Conservation (phyloP, 2,888 invertebrate genomes). For the Rhingia rostrata region DNA sequence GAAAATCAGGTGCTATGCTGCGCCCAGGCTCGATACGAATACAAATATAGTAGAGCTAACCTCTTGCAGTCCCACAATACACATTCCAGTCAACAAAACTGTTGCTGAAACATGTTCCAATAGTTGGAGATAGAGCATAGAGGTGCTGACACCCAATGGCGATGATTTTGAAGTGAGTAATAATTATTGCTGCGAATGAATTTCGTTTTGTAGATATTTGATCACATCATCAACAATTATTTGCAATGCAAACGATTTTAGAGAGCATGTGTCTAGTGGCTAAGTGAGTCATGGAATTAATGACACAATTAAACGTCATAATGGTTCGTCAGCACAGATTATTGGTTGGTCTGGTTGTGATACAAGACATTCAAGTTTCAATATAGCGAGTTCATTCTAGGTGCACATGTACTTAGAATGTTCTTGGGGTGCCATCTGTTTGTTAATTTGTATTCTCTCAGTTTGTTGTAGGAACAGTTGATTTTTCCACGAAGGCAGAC, state of each 20-base stretch:
- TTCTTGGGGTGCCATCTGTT: slow-evolving; percentile 53
- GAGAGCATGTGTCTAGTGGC: not conserved
- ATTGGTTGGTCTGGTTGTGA: not conserved
- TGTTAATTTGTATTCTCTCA: slow-evolving; percentile 4
- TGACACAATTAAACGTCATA: not conserved
- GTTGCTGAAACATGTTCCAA: not conserved
- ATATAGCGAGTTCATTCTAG: slow-evolving; percentile 40
- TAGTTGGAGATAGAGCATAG: not conserved
- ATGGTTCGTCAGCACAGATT: not conserved
- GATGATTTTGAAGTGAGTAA: no score
- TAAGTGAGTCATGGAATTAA: not conserved
- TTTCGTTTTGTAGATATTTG: slow-evolving; percentile 9
- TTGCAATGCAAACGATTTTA: not conserved
- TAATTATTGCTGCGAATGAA: not conserved
- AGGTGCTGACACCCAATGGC: no score
- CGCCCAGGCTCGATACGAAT: not conserved
- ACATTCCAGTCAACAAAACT: slow-evolving; percentile 9
- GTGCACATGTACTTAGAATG: slow-evolving; percentile 62
- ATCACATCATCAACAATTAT: not conserved
- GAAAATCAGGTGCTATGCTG: slow-evolving; percentile 8
- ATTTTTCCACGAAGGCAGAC: slow-evolving; percentile 6
- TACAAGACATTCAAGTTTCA: not conserved
- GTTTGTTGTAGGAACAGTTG: slow-evolving; percentile 12
- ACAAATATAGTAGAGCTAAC: not conserved
- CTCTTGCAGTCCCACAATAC: not conserved